These are phyloP conservation scores for Noctilio leporinus DNA, from an alignment of 2,113 vertebrate genomes.

Conservation along the genomic window DNA sequence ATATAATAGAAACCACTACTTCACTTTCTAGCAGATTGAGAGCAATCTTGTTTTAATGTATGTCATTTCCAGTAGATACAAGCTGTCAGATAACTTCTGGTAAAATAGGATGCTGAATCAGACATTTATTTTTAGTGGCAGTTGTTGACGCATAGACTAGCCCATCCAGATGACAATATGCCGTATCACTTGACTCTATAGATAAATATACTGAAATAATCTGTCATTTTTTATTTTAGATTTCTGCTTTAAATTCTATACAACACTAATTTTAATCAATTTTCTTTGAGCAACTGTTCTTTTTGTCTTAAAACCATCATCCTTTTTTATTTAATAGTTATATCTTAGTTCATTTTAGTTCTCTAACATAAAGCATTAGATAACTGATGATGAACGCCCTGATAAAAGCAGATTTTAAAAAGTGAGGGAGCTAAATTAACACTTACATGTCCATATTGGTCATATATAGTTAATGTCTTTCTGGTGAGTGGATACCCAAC, in stretches of 20 bases:
- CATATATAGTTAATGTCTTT: not conserved
- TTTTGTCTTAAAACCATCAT: not conserved
- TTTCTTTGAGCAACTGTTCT: not conserved
- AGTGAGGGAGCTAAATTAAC: not conserved
- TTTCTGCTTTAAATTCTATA: not conserved
- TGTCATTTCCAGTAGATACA: not conserved
- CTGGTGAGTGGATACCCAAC: not conserved
- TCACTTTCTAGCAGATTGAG: not conserved
- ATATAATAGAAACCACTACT: conserved; percentile 6
- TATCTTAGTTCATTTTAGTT: not conserved
- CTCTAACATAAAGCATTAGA: not conserved
- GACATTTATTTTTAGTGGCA: conserved; percentile 38
- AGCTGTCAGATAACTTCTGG: conserved; percentile 25
- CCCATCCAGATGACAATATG: not conserved
- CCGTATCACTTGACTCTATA: not conserved
- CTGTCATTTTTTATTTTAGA: not conserved
- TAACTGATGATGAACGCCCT: not conserved
- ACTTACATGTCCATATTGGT: not conserved
- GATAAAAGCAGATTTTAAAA: not conserved
- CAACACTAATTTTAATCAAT: not conserved
- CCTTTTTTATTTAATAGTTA: not conserved
- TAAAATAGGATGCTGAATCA: conserved; percentile 40
- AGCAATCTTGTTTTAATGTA: conserved; percentile 29
- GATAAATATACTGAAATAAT: not conserved
- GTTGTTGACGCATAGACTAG: not conserved